A percentile compares a stretch with the other conserved stretches of the same genome.
Conservation (phyloP, 2,113 vertebrate species). For the Mungos mungo region DNA sequence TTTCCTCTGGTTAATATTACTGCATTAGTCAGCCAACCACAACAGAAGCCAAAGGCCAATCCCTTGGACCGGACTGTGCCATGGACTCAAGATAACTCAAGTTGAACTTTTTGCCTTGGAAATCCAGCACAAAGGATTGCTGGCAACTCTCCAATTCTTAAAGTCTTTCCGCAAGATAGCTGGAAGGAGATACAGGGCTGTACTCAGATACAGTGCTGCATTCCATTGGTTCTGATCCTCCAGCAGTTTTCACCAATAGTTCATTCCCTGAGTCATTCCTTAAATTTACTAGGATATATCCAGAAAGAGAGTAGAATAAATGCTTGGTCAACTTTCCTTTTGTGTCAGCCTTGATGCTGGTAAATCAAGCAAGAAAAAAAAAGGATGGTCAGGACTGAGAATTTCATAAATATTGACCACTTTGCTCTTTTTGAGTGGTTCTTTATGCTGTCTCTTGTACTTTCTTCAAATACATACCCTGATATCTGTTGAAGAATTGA, state of each 20-base stretch:
- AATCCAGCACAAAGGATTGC: background rate
- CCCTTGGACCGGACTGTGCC: background rate
- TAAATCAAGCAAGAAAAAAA: background rate
- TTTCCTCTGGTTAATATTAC: background rate
- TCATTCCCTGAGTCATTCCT: background rate
- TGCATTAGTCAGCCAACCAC: background rate
- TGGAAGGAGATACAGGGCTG: background rate
- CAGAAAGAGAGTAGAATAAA: background rate
- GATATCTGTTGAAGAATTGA: background rate
- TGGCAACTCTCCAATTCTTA: background rate
- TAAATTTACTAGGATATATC: background rate
- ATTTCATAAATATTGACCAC: background rate
- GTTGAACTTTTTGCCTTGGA: background rate
- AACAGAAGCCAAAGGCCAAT: background rate
- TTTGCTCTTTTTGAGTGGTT: background rate
- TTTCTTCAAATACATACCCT: background rate
- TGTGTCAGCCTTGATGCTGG: background rate
- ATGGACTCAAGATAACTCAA: background rate
- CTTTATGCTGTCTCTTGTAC: background rate
- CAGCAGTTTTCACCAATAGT: background rate
- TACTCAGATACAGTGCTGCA: background rate
- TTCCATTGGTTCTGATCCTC: background rate
- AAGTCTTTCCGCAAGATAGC: background rate
- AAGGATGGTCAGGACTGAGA: background rate
- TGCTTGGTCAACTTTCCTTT: background rate